Percentiles rank a stretch among this genome's conserved stretches.
These are phyloP conservation scores for Kobus ellipsiprymnus DNA, from an alignment of 2,113 vertebrate species.

Conservation along the genomic window DNA sequence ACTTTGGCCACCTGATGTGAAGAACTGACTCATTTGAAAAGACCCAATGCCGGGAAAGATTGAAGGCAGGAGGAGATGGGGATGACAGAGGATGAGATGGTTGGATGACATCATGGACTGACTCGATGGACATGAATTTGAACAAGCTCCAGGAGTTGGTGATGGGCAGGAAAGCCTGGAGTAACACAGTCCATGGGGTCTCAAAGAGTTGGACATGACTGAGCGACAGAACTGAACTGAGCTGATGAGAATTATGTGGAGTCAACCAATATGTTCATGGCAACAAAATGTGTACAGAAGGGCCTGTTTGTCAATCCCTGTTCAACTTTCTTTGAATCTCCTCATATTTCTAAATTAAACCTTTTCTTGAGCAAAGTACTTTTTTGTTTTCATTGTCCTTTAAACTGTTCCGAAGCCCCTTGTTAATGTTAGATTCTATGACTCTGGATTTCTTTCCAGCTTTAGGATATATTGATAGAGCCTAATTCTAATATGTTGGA, in stretches of 20 bases:
- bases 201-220: neutral
- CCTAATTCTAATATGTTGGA: neutral
- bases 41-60: neutral
- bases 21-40: neutral
- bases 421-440: neutral
- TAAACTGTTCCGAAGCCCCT: neutral
- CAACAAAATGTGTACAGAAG: rapidly evolving
- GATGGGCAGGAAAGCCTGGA: neutral
- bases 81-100: neutral
- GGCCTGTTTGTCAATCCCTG: neutral
- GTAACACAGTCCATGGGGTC: neutral
- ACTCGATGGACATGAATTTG: neutral
- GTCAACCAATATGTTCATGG: neutral
- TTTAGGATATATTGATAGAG: neutral
- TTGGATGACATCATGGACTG: neutral
- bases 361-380: neutral
- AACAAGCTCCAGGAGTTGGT: neutral
- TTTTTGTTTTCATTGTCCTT: neutral
- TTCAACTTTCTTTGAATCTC: neutral
- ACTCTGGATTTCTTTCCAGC: neutral
- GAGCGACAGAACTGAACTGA: neutral
- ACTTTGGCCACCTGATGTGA: neutral
- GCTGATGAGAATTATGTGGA: neutral
- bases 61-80: neutral
- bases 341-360: neutral